Evolutionary conservation across 2,113 vertebrate species (phyloP).

Genomic region (Vidua macroura): DNA sequence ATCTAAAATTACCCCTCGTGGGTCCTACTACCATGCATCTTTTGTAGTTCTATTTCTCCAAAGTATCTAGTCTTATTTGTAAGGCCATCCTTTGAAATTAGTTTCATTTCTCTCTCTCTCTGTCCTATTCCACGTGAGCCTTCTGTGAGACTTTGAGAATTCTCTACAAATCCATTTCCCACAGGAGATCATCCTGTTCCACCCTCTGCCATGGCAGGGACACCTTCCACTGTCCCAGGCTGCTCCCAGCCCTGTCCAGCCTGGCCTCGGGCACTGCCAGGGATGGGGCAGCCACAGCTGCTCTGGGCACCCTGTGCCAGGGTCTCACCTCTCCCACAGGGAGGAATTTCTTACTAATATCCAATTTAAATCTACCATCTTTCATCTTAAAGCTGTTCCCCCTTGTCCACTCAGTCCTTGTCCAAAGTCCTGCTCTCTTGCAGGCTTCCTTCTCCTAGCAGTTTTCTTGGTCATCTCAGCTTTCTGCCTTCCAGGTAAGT

Average conservation of each 20-base stretch:
- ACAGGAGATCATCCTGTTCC: accelerated
- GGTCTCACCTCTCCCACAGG: accelerated
- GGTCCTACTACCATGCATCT: not conserved
- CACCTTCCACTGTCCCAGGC: accelerated
- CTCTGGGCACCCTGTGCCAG: not conserved
- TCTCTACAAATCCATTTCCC: not conserved
- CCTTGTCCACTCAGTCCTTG: not conserved
- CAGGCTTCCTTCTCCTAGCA: not conserved
- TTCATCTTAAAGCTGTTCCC: not conserved
- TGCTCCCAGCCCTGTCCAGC: accelerated
- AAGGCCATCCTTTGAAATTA: not conserved
- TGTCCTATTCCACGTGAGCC: not conserved
- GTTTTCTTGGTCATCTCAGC: not conserved
- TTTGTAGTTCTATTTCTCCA: not conserved
- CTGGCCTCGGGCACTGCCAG: accelerated
- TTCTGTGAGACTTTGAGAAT: not conserved
- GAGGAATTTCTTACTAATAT: not conserved
- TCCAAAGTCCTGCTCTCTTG: not conserved
- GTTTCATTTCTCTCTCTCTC: not conserved
- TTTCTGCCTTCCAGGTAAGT: not conserved
- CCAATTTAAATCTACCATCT: not conserved
- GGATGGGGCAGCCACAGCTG: not conserved
- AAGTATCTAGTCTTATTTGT: not conserved
- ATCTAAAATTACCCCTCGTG: not conserved
- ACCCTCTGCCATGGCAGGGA: not conserved